Percentiles rank a stretch among this genome's conserved stretches.
Evolutionary conservation across 2,797 vertebrate genomes (phyloP).

Genomic region (Neosilurus mollespiculum): DNA sequence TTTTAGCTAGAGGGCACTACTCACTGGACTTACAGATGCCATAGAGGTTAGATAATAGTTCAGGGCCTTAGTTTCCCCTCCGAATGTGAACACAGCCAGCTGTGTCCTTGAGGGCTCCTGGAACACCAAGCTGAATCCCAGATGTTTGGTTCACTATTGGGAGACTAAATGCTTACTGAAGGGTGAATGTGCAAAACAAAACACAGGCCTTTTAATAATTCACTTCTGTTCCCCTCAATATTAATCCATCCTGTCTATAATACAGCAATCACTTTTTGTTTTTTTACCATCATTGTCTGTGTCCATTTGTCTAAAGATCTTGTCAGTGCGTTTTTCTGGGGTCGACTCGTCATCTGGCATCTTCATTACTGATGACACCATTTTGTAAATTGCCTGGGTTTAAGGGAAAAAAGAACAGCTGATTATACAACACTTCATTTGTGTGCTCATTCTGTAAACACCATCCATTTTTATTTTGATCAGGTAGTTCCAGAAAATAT

Average conservation of each 20-base stretch:
- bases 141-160: slow-evolving; percentile 5
- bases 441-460: neutral
- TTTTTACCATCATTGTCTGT: slow-evolving; percentile 91
- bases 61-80: slow-evolving; percentile 2
- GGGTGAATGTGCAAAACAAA: slow-evolving; percentile 20
- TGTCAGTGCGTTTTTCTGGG: slow-evolving; percentile 96
- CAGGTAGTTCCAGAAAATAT: neutral
- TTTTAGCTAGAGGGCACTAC: neutral
- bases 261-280: neutral
- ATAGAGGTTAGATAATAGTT: slow-evolving; percentile 19
- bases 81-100: slow-evolving; percentile 12
- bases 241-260: neutral
- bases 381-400: slow-evolving; percentile 95
- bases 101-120: slow-evolving; percentile 29
- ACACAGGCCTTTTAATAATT: neutral
- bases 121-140: slow-evolving; percentile 18
- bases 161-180: slow-evolving; percentile 13
- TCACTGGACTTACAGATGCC: slow-evolving; percentile 18
- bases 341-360: slow-evolving; percentile 98
- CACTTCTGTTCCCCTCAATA: neutral
- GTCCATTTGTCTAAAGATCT: slow-evolving; percentile 99
- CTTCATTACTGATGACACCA: slow-evolving; percentile 99
- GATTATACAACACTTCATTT: neutral
- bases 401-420: neutral
- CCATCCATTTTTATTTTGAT: neutral